Percentiles rank a stretch among this genome's conserved stretches.
Evolutionary conservation across 2,797 vertebrate genomes (phyloP).

Genomic region (Molossus alvarezi): DNA sequence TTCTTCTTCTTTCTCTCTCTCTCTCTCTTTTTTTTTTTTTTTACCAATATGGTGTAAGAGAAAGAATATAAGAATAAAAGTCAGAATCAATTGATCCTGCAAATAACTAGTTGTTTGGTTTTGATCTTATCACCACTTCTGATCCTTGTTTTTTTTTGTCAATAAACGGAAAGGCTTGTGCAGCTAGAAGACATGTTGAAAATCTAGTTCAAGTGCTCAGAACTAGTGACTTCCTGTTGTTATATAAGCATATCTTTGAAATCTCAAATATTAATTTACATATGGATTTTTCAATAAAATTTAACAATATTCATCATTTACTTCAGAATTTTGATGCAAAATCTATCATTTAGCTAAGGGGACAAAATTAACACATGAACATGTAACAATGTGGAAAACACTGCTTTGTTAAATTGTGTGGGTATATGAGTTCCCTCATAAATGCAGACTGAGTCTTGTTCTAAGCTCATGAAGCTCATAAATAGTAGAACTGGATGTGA

Average conservation of each 20-base stretch:
- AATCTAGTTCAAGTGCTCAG: constrained; percentile 15
- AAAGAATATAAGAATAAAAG: constrained; percentile 20
- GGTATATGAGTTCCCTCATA: not conserved
- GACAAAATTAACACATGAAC: not conserved
- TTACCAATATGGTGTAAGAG: not conserved
- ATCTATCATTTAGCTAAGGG: not conserved
- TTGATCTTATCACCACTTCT: not conserved
- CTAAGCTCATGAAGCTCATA: not conserved
- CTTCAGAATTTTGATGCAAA: not conserved
- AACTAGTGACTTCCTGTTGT: not conserved
- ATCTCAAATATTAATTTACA: not conserved
- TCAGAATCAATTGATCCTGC: not conserved
- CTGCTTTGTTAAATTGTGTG: not conserved
- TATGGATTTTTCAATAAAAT: not conserved
- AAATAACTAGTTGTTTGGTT: not conserved
- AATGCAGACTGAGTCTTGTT: not conserved
- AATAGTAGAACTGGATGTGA: not conserved
- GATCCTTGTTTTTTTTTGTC: constrained; percentile 4
- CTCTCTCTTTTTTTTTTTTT: too few species aligned
- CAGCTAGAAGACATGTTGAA: not conserved
- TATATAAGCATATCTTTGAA: not conserved
- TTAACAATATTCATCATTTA: not conserved
- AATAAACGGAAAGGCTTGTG: not conserved
- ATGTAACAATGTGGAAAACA: not conserved
- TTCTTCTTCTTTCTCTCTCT: too few species aligned